A percentile compares a stretch with the other conserved stretches of the same genome.
phyloP scores from a whole-genome alignment of 2,888 invertebrate species.

The Drosophila eohydei region DNA sequence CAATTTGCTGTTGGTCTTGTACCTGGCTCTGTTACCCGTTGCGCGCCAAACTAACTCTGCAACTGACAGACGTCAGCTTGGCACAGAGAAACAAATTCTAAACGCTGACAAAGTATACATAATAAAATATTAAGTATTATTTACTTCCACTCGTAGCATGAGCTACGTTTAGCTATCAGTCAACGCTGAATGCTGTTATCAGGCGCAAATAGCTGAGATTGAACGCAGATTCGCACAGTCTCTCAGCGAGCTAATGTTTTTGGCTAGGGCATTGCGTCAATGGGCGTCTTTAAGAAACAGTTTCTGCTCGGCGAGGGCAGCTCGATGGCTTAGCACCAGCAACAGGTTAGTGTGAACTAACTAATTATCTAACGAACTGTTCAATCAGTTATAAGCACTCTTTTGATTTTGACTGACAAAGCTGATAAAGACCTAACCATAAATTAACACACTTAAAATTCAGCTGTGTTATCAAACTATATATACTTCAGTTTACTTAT shows the following conservation, averaged over 20 bases:
- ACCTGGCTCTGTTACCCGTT: no score
- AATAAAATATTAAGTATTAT: background rate
- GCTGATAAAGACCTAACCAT: no score
- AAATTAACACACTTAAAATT: no score
- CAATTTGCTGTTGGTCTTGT: no score
- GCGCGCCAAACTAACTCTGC: background rate
- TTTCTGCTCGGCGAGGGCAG: background rate
- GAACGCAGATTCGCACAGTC: background rate
- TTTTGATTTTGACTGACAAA: conserved; percentile 27
- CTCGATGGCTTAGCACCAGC: background rate
- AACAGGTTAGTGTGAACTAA: background rate
- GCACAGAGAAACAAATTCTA: no score
- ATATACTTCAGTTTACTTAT: conserved; percentile 16
- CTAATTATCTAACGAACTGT: background rate
- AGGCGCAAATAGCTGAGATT: conserved; percentile 7
- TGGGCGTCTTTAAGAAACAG: background rate
- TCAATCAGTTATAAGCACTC: background rate
- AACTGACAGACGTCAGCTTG: background rate
- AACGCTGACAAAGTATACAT: background rate
- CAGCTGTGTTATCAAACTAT: background rate
- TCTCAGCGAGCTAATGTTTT: background rate
- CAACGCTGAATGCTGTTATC: conserved; percentile 9
- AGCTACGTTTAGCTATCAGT: background rate
- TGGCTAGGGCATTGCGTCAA: conserved; percentile 1
- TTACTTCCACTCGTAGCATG: background rate